Base-by-base conservation (phyloP, 2,888 invertebrate species). In the Aspidiotus destructor region DNA sequence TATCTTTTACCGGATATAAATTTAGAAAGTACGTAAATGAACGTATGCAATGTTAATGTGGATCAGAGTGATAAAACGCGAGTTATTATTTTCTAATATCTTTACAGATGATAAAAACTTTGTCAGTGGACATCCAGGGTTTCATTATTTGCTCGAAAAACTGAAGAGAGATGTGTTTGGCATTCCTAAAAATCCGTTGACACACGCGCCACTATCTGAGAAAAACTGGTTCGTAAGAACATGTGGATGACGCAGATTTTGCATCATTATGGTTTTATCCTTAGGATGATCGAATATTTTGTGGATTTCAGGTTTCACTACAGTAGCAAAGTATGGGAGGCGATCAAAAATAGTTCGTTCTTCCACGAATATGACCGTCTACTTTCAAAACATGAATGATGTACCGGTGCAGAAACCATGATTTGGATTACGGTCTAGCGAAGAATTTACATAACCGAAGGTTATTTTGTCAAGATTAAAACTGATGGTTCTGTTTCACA, bases 351-450 rank as follows among this genome's bases (percentile, higher is more conserved):
- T 75, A 90, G 89, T 75, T 85, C 86, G 57, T 85, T 91, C 75
- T 89, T 89, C 75, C 84, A 88, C 73, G 92, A 92, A 76, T 92
- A 92, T 76, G 88, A 87, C 73, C 82, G 91, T 77, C 81, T 91
- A 71, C 80, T 92, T 77, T 88, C 89, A 28, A 83, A 76, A 79
- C 57, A 53, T 55, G 69, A 67, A 52, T 67, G 44, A 67, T 67
- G 28, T 48, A 17, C 54, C 17, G 28, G 16, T 8, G 41, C 15
- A 63, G 41, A 41, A 63, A 63, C 16, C 54, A 28, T 28, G 28
- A 28, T 48, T 48, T 48, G 48, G 48, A 48, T 62, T 52, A 40
- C 52, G 62, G 62, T 40, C 40, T 62, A n/a, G 28, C 28, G 28
- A 28, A 28, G 5, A 28, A 28, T 28, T 28, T 28, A 28, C 28